phyloP scores from a whole-genome alignment of 1,140 invertebrate species.

The Metaphire vulgaris region DNA sequence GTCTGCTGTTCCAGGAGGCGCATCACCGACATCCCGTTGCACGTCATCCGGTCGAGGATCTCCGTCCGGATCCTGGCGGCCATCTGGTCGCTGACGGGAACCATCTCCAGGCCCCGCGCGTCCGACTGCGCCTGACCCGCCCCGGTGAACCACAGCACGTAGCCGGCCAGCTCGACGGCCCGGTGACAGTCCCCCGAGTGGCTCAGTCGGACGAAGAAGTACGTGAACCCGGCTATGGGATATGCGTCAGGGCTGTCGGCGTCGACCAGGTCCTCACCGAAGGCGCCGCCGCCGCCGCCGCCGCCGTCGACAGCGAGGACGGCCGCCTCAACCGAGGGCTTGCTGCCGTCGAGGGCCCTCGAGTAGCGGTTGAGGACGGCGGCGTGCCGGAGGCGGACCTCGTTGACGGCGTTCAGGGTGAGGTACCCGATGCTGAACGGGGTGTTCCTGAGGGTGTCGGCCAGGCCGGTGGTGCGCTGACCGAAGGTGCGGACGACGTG shows the following conservation, averaged over 20 bases:
- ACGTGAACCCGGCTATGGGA: conserved; percentile 7
- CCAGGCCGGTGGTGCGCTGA: conserved; percentile 33
- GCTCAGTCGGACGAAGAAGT: background rate
- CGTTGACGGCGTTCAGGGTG: conserved; percentile 26
- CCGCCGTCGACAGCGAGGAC: background rate
- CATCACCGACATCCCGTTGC: conserved; percentile 33
- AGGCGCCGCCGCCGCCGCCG: background rate
- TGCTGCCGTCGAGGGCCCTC: conserved; percentile 28
- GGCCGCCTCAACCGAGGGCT: background rate
- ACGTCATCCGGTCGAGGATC: conserved; percentile 35
- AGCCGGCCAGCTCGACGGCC: conserved; percentile 39
- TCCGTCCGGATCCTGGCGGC: conserved; percentile 23
- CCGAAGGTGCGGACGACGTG: conserved; percentile 32
- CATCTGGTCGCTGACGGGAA: conserved; percentile 32
- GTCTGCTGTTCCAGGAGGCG: conserved; percentile 32
- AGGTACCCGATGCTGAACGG: conserved; percentile 38
- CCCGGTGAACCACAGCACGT: conserved; percentile 37
- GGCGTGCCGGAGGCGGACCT: conserved; percentile 28
- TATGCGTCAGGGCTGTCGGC: background rate
- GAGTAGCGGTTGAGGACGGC: conserved; percentile 31
- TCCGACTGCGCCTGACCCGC: conserved; percentile 24
- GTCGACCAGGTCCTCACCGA: background rate
- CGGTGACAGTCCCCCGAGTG: conserved; percentile 30
- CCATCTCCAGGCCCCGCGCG: conserved; percentile 31
- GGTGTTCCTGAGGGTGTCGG: conserved; percentile 35